A percentile compares a stretch with the other conserved stretches of the same genome.
These are phyloP conservation scores for Chloebia gouldiae DNA, from an alignment of 2,113 vertebrate genomes.

Conservation along the genomic window DNA sequence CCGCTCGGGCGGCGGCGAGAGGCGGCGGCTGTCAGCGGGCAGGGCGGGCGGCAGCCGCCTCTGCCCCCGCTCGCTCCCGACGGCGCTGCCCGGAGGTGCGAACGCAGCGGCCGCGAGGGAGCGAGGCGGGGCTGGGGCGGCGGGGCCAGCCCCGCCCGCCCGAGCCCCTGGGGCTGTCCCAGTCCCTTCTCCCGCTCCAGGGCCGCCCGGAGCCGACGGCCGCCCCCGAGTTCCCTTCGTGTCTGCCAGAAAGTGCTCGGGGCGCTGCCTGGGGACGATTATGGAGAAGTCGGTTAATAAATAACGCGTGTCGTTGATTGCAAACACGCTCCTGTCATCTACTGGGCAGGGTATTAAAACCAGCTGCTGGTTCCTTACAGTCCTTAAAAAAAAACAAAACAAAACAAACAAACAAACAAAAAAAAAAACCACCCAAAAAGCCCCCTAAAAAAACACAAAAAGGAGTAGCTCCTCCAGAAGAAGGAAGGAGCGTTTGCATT, in stretches of 20 bases:
- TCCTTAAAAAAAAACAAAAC: not conserved
- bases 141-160: not conserved
- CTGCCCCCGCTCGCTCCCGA: not conserved
- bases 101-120: not conserved
- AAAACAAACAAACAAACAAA: too few relatives aligned
- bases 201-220: not conserved
- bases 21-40: not conserved
- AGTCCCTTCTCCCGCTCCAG: rapidly evolving
- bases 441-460: rapidly evolving
- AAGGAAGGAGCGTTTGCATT: rapidly evolving
- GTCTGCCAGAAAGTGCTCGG: not conserved
- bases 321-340: not conserved
- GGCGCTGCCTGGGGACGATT: not conserved
- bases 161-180: not conserved
- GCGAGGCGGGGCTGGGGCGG: not conserved
- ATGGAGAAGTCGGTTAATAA: not conserved
- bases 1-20: not conserved
- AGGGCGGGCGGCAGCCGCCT: not conserved
- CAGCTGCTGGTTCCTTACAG: not conserved
- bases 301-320: not conserved
- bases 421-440: too few relatives aligned
- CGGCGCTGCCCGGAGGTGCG: not conserved
- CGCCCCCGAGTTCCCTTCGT: rapidly evolving
- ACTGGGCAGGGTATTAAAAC: not conserved
- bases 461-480: not conserved